A percentile compares a stretch with the other conserved stretches of the same genome.
Conservation (phyloP, 2,113 vertebrate genomes). For the Nanorana parkeri region DNA sequence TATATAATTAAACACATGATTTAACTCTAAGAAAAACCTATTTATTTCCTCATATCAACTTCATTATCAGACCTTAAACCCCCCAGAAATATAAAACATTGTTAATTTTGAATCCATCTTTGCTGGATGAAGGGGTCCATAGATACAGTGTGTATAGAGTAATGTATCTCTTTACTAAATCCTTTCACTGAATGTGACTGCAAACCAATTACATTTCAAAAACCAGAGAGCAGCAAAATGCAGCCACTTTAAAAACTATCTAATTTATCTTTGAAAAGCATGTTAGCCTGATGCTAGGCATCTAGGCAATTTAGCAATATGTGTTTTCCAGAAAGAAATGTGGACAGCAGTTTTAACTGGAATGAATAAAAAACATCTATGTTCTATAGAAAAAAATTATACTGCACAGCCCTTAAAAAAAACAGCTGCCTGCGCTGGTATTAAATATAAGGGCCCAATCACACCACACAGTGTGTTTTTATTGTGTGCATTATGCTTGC, state of each 20-base stretch:
- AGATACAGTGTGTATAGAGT: slow-evolving; percentile 25
- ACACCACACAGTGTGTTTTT: too few relatives aligned
- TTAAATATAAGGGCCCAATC: neutral
- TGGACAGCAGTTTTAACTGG: slow-evolving; percentile 51
- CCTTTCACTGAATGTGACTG: slow-evolving; percentile 54
- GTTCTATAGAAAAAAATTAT: slow-evolving; percentile 18
- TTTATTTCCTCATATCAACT: slow-evolving; percentile 10
- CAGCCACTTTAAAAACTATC: slow-evolving; percentile 50
- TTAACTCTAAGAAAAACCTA: neutral
- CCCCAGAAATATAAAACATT: slow-evolving; percentile 45
- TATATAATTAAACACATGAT: slow-evolving; percentile 5
- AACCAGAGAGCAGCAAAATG: slow-evolving; percentile 57
- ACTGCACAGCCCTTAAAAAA: slow-evolving; percentile 9
- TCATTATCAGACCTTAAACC: slow-evolving; percentile 40
- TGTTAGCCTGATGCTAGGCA: slow-evolving; percentile 52
- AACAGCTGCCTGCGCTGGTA: neutral
- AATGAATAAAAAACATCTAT: slow-evolving; percentile 33
- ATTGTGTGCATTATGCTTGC: too few relatives aligned
- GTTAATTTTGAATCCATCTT: slow-evolving; percentile 34
- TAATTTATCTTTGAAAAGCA: slow-evolving; percentile 57
- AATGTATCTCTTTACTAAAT: slow-evolving; percentile 49
- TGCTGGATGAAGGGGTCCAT: slow-evolving; percentile 20
- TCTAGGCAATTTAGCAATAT: slow-evolving; percentile 53
- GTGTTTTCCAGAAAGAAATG: slow-evolving; percentile 49
- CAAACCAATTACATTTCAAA: slow-evolving; percentile 58